These are phyloP conservation scores for Drosophila demipolita DNA, from an alignment of 2,888 invertebrate species.

Conservation along the genomic window DNA sequence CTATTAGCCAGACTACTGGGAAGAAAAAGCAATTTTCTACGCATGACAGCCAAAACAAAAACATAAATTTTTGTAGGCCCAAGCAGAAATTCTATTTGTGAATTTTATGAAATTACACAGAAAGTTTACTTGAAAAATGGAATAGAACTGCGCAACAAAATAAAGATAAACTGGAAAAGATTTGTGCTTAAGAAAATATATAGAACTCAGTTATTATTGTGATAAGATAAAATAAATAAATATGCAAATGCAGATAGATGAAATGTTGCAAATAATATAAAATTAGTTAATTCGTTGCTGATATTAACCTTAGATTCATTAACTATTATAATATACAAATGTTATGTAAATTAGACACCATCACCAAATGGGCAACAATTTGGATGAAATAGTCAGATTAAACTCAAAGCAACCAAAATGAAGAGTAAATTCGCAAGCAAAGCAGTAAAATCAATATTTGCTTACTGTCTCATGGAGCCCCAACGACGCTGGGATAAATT, in stretches of 20 bases:
- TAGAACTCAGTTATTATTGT: neutral
- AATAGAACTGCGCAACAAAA: slow-evolving; percentile 8
- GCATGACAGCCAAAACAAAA: slow-evolving; percentile 24
- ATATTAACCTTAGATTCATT: slow-evolving; percentile 12
- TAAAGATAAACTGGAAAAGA: slow-evolving; percentile 10
- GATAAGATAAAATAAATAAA: slow-evolving; percentile 1
- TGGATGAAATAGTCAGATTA: slow-evolving; percentile 26
- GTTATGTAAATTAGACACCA: slow-evolving; percentile 38
- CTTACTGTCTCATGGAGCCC: slow-evolving; percentile 89
- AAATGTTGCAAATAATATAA: neutral
- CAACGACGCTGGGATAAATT: slow-evolving; percentile 88
- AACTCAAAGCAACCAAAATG: slow-evolving; percentile 30
- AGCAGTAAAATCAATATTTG: slow-evolving; percentile 27
- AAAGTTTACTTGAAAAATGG: slow-evolving; percentile 24
- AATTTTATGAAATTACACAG: slow-evolving; percentile 32
- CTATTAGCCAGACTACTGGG: slow-evolving; percentile 43
- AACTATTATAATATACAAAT: neutral
- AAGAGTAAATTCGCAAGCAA: slow-evolving; percentile 19
- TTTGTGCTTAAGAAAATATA: slow-evolving; percentile 1
- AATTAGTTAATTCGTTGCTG: neutral
- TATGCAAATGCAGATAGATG: neutral
- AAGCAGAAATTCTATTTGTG: slow-evolving; percentile 31
- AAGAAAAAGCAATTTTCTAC: slow-evolving; percentile 9
- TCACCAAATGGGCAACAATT: slow-evolving; percentile 48
- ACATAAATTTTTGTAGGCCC: slow-evolving; percentile 42